Base-by-base conservation (phyloP, 2,113 vertebrate species). In the Arizona elegans region DNA sequence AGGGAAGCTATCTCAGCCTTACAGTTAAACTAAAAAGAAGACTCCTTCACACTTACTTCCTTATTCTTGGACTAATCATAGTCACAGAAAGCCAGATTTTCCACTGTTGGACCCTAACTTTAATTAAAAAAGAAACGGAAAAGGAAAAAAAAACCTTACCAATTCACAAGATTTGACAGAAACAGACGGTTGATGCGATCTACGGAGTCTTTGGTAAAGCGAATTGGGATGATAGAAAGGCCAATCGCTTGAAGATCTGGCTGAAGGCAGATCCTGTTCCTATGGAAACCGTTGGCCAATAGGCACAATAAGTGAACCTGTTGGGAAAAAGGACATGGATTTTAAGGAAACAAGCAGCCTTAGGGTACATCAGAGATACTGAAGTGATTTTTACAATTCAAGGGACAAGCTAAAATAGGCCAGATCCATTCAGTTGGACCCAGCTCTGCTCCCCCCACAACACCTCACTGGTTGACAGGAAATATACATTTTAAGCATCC, bases 221-320 rank as follows among this genome's bases (percentile, higher is more conserved):
- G 98, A 2, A 88, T 0, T 0, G 99, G 99, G 94, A 99, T 56
- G 88, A 99, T 94, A 3, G 99, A 99, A 62, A 99, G 97, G 89
- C 98, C 98, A 15, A 99, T 59, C 3, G 99, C 99, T 3, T 98
- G 96, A 89, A 99, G 97, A 93, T 99, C 98, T 0, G 98, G 98
- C 93, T 98, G 97, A 93, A 52, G 97, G 96, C 99, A 99, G 93
- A 98, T 70, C 23, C 94, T 96, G 95, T 98, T 99, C 58, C 98
- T 97, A 92, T 98, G 98, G 96, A 99, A 98, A 93, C 98, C 99
- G 3, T 97, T 98, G 91, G 98, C 99, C 93, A 99, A 96, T 88
- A 99, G 97, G 97, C 99, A 99, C 94, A 99, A 96, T 54, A 99
- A 97, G 93, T 99, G 99, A 92, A 99, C 99, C 99, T 99, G 92